Evolutionary conservation across 2,797 vertebrate genomes (phyloP).

Genomic region (Neoniphon sammara): DNA sequence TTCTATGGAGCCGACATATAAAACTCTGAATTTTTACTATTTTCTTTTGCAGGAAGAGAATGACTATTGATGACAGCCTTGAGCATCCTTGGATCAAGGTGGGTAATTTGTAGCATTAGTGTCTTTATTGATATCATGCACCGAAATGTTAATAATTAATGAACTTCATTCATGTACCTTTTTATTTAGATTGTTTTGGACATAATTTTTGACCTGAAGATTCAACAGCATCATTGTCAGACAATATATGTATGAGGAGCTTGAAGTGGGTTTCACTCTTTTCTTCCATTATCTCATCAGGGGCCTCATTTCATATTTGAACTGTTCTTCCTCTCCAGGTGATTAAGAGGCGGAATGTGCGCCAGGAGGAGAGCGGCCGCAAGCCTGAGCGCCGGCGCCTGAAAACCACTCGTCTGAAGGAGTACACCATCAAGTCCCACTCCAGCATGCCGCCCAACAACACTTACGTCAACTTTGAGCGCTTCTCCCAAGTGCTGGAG

Average conservation of each 20-base stretch:
- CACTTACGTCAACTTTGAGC: conserved; percentile 98
- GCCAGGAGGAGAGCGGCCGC: conserved; percentile 90
- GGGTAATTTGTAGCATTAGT: conserved; percentile 36
- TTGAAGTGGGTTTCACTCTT: neutral
- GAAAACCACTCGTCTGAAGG: conserved; percentile 96
- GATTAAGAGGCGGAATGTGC: conserved; percentile 94
- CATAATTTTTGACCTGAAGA: neutral
- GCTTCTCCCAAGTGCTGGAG: conserved; percentile 96
- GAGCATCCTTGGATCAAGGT: conserved; percentile 99
- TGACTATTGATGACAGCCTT: conserved; percentile 96
- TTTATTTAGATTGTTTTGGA: neutral
- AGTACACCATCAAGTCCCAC: conserved; percentile 99
- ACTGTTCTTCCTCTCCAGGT: conserved; percentile 79
- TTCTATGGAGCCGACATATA: neutral
- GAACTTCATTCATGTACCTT: neutral
- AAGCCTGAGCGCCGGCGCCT: conserved; percentile 93
- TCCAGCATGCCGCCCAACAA: conserved; percentile 99
- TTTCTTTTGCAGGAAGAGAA: conserved; percentile 87
- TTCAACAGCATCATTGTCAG: neutral
- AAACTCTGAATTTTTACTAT: conserved; percentile 1
- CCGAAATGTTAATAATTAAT: too few species aligned
- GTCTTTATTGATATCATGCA: neutral
- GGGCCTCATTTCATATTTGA: neutral
- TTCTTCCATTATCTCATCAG: neutral
- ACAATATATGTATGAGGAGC: neutral